phyloP scores from a whole-genome alignment of 2,888 invertebrate genomes.

The Phyto melanocephala region DNA sequence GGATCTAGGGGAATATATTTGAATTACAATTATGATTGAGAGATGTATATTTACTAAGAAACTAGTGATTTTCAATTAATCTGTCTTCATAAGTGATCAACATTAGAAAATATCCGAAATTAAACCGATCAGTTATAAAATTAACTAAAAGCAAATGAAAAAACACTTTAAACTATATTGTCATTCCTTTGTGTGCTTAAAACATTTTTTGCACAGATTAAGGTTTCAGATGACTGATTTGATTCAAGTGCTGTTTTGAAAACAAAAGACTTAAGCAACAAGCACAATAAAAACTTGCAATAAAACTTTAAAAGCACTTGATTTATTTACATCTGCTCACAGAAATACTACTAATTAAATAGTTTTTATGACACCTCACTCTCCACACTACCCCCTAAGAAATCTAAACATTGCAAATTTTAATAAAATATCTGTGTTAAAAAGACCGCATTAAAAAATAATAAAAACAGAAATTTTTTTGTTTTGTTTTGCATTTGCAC shows the following conservation, averaged over 20 bases:
- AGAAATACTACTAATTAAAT: background rate
- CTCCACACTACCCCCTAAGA: background rate
- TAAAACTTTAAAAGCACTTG: no score
- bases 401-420: background rate
- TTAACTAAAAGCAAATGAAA: no score
- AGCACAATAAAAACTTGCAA: background rate
- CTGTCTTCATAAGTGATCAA: no score
- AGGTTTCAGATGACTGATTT: background rate
- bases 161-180: no score
- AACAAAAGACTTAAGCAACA: constrained; percentile 44
- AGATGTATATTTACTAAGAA: no score
- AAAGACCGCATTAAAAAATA: background rate
- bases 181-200: background rate
- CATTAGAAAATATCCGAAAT: no score
- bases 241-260: background rate
- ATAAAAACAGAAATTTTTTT: background rate
- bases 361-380: background rate
- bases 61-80: no score
- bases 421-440: background rate
- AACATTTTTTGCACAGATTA: background rate
- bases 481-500: background rate
- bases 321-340: background rate
- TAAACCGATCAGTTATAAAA: no score
- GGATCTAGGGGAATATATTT: no score
- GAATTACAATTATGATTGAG: no score